Base-by-base conservation (phyloP, 2,797 vertebrate genomes). In the Borostomias antarcticus region DNA sequence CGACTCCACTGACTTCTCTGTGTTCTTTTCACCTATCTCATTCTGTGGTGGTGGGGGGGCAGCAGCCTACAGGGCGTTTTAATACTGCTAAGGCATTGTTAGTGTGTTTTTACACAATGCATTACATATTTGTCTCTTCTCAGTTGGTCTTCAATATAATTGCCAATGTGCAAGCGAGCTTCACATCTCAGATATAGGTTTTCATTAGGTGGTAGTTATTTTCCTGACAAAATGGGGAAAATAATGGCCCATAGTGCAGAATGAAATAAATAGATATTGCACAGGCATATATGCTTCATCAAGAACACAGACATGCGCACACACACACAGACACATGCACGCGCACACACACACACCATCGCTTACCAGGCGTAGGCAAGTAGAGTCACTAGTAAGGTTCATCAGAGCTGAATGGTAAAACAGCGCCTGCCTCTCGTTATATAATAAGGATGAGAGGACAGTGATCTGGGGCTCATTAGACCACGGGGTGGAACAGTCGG, bases 391-490 rank as follows among this genome's bases (percentile, higher is more conserved):
- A 89, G 87, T 83, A 87, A 85, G 76, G 75, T 61, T 84, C 83
- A 90, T 90, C 85, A 89, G 76, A 85, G 83, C 74, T 77, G 77
- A 79, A 75, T 81, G 77, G 82, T 79, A 78, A 70, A 78, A 83
- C 82, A 80, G 72, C n/a, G n/a, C 62, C 80, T 85, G 76, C 86
- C 82, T 82, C 85, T 89, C 85, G 84, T 90, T 91, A 89, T 76
- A 80, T 85, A 86, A 85, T 75, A 83, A 81, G 80, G 74, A 78
- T 65, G 75, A 84, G 82, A 83, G 82, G 81, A 64, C 76, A 75
- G 80, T 62, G 76, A 80, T 77, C 74, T 69, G 73, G 78, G 76
- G 75, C 84, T 89, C 84, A 87, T 90, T 88, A 89, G 74, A 70
- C 73, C 79, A 75, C 43, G 60, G 79, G 79, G 75, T 72, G 75